phyloP scores from a whole-genome alignment of 2,797 vertebrate species.

The Falco naumanni region DNA sequence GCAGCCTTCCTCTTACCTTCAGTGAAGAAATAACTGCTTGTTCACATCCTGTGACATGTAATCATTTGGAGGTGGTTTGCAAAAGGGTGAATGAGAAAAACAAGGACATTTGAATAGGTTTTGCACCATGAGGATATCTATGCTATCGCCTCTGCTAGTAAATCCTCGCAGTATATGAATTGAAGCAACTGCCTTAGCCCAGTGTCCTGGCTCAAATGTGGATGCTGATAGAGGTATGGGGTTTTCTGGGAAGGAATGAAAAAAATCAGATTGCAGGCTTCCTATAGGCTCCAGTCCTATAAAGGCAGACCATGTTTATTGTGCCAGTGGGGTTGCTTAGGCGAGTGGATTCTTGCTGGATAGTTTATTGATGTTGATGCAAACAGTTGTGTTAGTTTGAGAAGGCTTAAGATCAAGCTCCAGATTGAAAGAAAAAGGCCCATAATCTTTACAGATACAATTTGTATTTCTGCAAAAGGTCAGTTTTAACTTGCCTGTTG shows the following conservation, averaged over 20 bases:
- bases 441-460: not conserved
- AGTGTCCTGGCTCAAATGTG: not conserved
- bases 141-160: not conserved
- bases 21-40: not conserved
- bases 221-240: not conserved
- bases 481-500: not conserved
- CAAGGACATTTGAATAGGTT: not conserved
- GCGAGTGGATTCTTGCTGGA: not conserved
- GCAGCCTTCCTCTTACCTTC: not conserved
- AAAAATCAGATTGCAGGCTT: not conserved
- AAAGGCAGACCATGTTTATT: not conserved
- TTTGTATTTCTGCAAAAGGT: not conserved
- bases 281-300: not conserved
- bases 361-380: not conserved
- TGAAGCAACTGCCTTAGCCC: not conserved
- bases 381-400: not conserved
- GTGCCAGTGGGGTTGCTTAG: not conserved
- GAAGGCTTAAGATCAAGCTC: not conserved
- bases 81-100: not conserved
- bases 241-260: not conserved
- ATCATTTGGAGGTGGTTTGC: not conserved
- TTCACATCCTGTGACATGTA: not conserved
- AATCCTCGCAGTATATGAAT: not conserved
- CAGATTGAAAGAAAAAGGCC: not conserved
- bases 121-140: not conserved